These are phyloP conservation scores for Drosophila meridiana DNA, from an alignment of 2,888 invertebrate genomes.

Conservation along the genomic window DNA sequence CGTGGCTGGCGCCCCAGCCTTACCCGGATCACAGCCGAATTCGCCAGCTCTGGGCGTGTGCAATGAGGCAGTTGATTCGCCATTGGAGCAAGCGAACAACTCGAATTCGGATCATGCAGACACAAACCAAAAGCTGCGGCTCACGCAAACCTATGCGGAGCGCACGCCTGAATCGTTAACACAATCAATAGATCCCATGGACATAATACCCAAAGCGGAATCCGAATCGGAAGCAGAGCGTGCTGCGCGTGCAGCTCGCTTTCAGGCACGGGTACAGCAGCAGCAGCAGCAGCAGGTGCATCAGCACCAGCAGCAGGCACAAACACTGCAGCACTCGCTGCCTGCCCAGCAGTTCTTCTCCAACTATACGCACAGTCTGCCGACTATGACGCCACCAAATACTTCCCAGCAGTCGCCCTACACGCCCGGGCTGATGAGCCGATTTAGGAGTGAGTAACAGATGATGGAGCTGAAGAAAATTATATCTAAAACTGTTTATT, in stretches of 20 bases:
- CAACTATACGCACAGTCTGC: slow-evolving; percentile 66
- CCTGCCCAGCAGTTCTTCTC: slow-evolving; percentile 66
- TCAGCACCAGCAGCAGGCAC: slow-evolving; percentile 56
- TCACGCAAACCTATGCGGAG: slow-evolving; percentile 60
- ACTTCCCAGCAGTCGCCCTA: slow-evolving; percentile 72
- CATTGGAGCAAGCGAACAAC: slow-evolving; percentile 68
- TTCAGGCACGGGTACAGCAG: slow-evolving; percentile 61
- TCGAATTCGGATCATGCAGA: slow-evolving; percentile 69
- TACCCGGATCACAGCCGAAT: slow-evolving; percentile 53
- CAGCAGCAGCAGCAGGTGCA: slow-evolving; percentile 62
- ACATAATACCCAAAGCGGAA: slow-evolving; percentile 82
- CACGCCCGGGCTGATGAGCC: slow-evolving; percentile 78
- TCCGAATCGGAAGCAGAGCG: slow-evolving; percentile 72
- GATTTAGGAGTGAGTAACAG: slow-evolving; percentile 75
- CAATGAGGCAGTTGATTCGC: slow-evolving; percentile 64
- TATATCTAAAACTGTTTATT: neutral
- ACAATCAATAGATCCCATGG: slow-evolving; percentile 82
- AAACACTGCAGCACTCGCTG: slow-evolving; percentile 59
- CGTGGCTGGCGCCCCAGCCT: slow-evolving; percentile 31
- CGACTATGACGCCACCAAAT: slow-evolving; percentile 61
- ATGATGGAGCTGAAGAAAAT: neutral
- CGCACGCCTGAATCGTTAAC: slow-evolving; percentile 78
- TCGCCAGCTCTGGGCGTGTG: slow-evolving; percentile 64
- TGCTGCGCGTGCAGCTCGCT: slow-evolving; percentile 55
- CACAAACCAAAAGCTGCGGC: slow-evolving; percentile 57